Percentiles rank a stretch among this genome's conserved stretches.
Evolutionary conservation across 2,888 invertebrate species (phyloP).

Genomic region (Sarcophaga carnaria): DNA sequence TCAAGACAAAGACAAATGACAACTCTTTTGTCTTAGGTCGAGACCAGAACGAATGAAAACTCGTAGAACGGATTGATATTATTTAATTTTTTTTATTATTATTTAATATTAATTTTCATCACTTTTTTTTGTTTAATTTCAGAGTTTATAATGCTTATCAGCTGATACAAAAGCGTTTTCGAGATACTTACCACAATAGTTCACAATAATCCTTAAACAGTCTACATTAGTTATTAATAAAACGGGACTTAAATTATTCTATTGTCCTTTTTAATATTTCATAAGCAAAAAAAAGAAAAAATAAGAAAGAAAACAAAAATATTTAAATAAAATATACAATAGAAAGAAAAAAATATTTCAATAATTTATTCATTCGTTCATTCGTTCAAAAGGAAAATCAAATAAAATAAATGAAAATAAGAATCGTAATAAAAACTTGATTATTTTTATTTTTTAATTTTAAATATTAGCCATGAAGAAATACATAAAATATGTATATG

Average conservation of each 20-base stretch:
- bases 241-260: constrained; percentile 37
- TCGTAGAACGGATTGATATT: neutral
- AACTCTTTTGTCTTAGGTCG: too few species aligned
- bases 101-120: neutral
- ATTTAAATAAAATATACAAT: neutral
- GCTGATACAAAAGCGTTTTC: constrained; percentile 87
- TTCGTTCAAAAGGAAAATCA: constrained; percentile 5
- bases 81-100: constrained; percentile 75
- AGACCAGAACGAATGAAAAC: neutral
- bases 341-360: neutral
- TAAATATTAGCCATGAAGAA: constrained; percentile 54
- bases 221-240: constrained; percentile 38
- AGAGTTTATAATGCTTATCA: constrained; percentile 88
- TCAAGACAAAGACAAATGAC: too few species aligned
- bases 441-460: constrained; percentile 68
- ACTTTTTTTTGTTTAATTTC: constrained; percentile 63
- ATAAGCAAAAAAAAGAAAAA: constrained; percentile 47
- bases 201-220: constrained; percentile 72
- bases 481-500: neutral
- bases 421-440: constrained; percentile 49
- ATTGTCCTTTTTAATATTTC: constrained; percentile 46
- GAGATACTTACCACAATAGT: constrained; percentile 85
- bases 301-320: constrained; percentile 52
- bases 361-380: constrained; percentile 61
- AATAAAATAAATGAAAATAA: neutral